Percentiles rank a stretch among this genome's conserved stretches.
These are phyloP conservation scores for Lepeophtheirus salmonis DNA, from an alignment of 1,140 invertebrate genomes.

Conservation along the genomic window DNA sequence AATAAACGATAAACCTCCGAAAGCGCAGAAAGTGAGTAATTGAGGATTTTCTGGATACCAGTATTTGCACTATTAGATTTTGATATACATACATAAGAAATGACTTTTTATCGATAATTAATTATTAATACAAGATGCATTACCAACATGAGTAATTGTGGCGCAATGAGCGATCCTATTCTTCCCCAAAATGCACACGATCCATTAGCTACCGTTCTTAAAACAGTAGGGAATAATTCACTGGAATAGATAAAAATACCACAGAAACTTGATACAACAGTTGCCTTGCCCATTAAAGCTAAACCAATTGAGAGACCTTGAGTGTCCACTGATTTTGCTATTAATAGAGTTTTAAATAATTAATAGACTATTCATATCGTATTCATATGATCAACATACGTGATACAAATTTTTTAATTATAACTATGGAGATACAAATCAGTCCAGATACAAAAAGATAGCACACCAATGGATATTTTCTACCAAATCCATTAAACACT, in stretches of 20 bases:
- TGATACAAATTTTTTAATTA: constrained; percentile 21
- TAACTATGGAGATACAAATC: constrained; percentile 25
- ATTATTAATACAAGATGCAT: background rate
- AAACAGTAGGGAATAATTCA: constrained; percentile 29
- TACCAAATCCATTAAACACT: constrained; percentile 24
- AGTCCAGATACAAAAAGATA: constrained; percentile 22
- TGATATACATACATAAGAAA: background rate
- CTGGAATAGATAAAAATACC: constrained; percentile 26
- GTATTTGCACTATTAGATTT: background rate
- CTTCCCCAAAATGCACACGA: constrained; percentile 26
- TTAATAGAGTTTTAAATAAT: background rate
- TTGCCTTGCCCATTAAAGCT: constrained; percentile 25
- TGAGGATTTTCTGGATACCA: constrained; percentile 16
- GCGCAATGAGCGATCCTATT: constrained; percentile 27
- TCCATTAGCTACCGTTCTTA: constrained; percentile 27
- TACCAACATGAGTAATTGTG: constrained; percentile 28
- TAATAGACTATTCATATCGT: background rate
- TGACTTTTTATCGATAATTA: background rate
- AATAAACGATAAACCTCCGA: constrained; percentile 20
- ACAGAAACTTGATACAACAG: constrained; percentile 24
- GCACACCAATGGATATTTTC: constrained; percentile 18
- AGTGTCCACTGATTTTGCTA: constrained; percentile 1
- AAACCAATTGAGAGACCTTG: constrained; percentile 22
- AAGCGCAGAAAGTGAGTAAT: constrained; percentile 20
- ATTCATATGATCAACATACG: constrained; percentile 20